Evolutionary conservation across 2,888 invertebrate genomes (phyloP).

Genomic region (Bunonema sp.): DNA sequence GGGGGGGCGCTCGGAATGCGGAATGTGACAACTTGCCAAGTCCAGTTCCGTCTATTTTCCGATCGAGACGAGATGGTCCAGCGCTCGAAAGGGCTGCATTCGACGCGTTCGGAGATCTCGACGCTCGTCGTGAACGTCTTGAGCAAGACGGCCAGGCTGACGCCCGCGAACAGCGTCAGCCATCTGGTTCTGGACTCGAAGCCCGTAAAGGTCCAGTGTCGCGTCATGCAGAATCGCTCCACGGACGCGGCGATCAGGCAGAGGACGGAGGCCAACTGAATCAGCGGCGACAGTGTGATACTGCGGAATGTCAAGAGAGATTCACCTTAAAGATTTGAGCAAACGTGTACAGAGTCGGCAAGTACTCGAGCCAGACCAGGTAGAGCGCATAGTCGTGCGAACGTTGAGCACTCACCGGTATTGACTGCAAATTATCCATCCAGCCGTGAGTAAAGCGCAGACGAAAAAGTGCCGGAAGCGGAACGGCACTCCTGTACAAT

Average conservation of each 20-base stretch:
- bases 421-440: conserved; percentile 16
- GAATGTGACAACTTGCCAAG: too few relatives aligned
- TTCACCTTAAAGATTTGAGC: conserved; percentile 37
- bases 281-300: too few relatives aligned
- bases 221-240: conserved; percentile 31
- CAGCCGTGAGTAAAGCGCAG: not conserved
- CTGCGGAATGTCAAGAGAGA: too few relatives aligned
- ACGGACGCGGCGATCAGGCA: conserved; percentile 38
- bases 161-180: conserved; percentile 22
- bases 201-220: conserved; percentile 41
- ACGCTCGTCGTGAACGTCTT: conserved; percentile 29
- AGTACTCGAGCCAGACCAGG: conserved; percentile 21
- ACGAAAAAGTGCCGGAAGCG: not conserved
- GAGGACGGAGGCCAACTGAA: conserved; percentile 37
- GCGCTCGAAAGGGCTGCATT: too few relatives aligned
- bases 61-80: too few relatives aligned
- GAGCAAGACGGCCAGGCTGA: conserved; percentile 21
- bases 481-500: not conserved
- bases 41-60: too few relatives aligned
- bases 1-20: too few relatives aligned
- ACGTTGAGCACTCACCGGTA: conserved; percentile 31
- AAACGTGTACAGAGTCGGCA: conserved; percentile 16
- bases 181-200: conserved; percentile 34
- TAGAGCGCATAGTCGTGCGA: conserved; percentile 18
- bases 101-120: too few relatives aligned